Evolutionary conservation across 2,888 invertebrate species (phyloP).

Genomic region (Prosapia bicincta): DNA sequence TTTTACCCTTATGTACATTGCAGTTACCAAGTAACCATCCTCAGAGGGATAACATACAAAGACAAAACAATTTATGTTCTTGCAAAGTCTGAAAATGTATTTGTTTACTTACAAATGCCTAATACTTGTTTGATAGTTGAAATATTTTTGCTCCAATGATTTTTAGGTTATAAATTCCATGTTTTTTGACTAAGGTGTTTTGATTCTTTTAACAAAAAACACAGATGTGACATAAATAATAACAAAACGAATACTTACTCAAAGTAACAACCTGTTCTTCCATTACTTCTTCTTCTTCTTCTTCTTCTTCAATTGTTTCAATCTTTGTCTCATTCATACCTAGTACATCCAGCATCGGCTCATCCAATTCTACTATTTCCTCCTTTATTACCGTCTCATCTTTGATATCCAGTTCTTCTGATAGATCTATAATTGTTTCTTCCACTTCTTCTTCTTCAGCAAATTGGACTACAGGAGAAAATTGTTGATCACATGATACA

Average conservation of each 20-base stretch:
- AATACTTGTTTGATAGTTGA: no score
- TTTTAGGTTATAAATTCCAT: no score
- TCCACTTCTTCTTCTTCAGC: conserved; percentile 20
- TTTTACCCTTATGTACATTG: no score
- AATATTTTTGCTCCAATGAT: no score
- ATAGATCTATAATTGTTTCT: conserved; percentile 10
- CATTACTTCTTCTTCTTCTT: conserved; percentile 15
- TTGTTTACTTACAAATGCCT: no score
- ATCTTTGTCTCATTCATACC: conserved; percentile 11
- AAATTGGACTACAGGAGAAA: conserved; percentile 48
- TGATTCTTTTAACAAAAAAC: no score
- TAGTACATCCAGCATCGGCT: conserved; percentile 16
- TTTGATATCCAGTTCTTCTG: conserved; percentile 8
- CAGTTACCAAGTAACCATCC: no score
- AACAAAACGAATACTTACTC: conserved; percentile 13
- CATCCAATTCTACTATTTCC: conserved; percentile 25
- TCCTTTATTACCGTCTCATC: conserved; percentile 16
- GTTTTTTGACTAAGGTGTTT: no score
- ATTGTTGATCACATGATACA: conserved; percentile 52
- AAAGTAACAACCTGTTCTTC: conserved; percentile 24
- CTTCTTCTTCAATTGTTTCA: background rate
- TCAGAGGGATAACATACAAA: no score
- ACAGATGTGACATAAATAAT: no score
- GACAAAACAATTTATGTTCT: no score
- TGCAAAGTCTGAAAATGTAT: no score